These are phyloP conservation scores for Condylostylus longicornis DNA, from an alignment of 1,140 invertebrate genomes.

Conservation along the genomic window DNA sequence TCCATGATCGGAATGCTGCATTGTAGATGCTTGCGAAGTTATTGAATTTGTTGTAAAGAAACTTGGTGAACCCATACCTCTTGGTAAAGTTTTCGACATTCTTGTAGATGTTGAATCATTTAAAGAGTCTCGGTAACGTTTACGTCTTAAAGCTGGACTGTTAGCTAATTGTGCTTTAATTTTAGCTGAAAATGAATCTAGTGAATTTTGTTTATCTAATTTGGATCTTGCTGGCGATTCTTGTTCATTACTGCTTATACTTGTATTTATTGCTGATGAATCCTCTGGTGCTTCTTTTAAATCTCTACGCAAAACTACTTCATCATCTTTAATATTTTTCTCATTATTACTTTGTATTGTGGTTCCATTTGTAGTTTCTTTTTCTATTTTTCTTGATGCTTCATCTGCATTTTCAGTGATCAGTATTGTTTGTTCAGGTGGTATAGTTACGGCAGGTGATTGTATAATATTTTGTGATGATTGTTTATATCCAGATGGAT, in stretches of 20 bases:
- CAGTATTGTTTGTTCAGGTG: slow-evolving; percentile 1
- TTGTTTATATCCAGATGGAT: slow-evolving; percentile 34
- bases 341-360: too few relatives aligned
- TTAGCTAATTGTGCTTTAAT: slow-evolving; percentile 43
- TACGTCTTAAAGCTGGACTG: slow-evolving; percentile 53
- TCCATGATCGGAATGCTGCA: slow-evolving; percentile 42
- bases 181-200: slow-evolving; percentile 42
- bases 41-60: slow-evolving; percentile 34
- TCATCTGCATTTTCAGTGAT: slow-evolving; percentile 24
- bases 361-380: too few relatives aligned
- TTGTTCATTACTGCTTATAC: slow-evolving; percentile 20
- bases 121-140: slow-evolving; percentile 46
- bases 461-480: slow-evolving; percentile 29
- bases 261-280: slow-evolving; percentile 1
- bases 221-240: slow-evolving; percentile 33
- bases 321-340: slow-evolving; percentile 17
- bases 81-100: slow-evolving; percentile 61
- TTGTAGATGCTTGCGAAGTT: slow-evolving; percentile 39
- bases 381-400: slow-evolving; percentile 17
- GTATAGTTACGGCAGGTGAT: slow-evolving; percentile 3
- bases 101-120: slow-evolving; percentile 39
- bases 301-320: slow-evolving; percentile 21
- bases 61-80: slow-evolving; percentile 41
- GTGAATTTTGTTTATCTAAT: slow-evolving; percentile 44
- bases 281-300: slow-evolving; percentile 18